Conservation (phyloP, 1,140 invertebrate species). For the Cotesia vestalis region DNA sequence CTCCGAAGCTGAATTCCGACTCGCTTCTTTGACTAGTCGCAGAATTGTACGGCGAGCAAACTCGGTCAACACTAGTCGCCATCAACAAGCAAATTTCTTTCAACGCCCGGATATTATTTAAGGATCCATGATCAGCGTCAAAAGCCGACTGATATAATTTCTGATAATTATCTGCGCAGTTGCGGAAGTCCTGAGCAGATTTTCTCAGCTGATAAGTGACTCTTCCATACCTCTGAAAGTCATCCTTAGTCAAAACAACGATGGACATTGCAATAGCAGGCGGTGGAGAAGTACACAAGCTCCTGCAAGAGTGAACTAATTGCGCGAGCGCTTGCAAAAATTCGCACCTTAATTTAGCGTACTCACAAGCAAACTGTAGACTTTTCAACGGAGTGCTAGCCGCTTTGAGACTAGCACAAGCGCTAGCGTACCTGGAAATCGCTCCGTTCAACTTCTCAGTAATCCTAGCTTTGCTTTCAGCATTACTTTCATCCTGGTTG, state of each 20-base stretch:
- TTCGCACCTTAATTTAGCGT: constrained; percentile 77
- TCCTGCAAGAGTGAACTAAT: constrained; percentile 80
- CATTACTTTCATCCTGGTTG: constrained; percentile 50
- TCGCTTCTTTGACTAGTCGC: constrained; percentile 65
- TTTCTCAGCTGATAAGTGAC: constrained; percentile 80
- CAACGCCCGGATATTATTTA: constrained; percentile 79
- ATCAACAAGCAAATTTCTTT: constrained; percentile 82
- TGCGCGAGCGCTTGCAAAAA: constrained; percentile 80
- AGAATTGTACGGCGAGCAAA: constrained; percentile 65
- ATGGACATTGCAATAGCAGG: constrained; percentile 89
- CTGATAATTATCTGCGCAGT: constrained; percentile 80
- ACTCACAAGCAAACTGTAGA: constrained; percentile 83
- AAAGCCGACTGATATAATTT: constrained; percentile 90
- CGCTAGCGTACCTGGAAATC: constrained; percentile 72
- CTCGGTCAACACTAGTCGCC: constrained; percentile 78
- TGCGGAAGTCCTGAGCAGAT: constrained; percentile 78
- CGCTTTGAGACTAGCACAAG: constrained; percentile 77
- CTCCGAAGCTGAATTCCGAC: constrained; percentile 63
- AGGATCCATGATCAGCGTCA: constrained; percentile 88
- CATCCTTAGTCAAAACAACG: constrained; percentile 80
- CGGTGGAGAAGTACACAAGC: constrained; percentile 88
- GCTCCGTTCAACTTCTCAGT: constrained; percentile 71
- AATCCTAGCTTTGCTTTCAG: constrained; percentile 54
- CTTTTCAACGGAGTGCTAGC: constrained; percentile 74
- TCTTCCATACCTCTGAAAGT: constrained; percentile 83